Conservation (phyloP, 2,888 invertebrate genomes). For the Helobdella robusta region DNA sequence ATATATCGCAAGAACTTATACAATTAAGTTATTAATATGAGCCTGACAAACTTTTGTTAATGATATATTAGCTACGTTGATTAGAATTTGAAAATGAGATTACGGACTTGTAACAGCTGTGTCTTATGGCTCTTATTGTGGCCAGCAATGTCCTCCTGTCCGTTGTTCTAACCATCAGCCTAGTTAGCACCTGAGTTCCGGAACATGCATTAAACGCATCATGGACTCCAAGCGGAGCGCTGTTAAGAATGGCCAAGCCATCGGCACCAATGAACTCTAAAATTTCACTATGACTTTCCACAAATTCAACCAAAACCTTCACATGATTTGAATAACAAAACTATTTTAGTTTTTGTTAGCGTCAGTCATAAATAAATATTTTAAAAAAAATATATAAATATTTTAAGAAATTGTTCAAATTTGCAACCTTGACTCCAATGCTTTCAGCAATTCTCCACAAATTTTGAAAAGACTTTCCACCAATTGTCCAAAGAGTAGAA, state of each 20-base stretch:
- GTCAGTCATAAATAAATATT: not conserved
- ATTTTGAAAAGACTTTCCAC: not conserved
- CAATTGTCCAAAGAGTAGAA: slow-evolving; percentile 19
- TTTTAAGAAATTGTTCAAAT: too few relatives aligned
- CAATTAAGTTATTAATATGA: not conserved
- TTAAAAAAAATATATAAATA: not conserved
- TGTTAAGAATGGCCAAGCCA: slow-evolving; percentile 18
- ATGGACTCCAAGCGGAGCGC: slow-evolving; percentile 17
- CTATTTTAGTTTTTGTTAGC: too few relatives aligned
- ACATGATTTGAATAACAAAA: too few relatives aligned
- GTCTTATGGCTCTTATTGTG: slow-evolving; percentile 23
- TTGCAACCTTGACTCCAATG: slow-evolving; percentile 19
- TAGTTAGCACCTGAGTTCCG: slow-evolving; percentile 10
- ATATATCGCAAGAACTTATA: not conserved
- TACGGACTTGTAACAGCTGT: slow-evolving; percentile 22
- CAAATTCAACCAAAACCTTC: slow-evolving; percentile 23
- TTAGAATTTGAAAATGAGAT: not conserved
- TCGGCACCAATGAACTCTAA: slow-evolving; percentile 22
- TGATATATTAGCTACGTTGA: not conserved
- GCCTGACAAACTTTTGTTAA: not conserved
- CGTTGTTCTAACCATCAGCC: slow-evolving; percentile 9
- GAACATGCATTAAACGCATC: slow-evolving; percentile 13
- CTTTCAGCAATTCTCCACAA: slow-evolving; percentile 20
- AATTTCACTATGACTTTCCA: slow-evolving; percentile 19
- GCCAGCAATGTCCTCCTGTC: not conserved